A percentile compares a stretch with the other conserved stretches of the same genome.
phyloP scores from a whole-genome alignment of 2,888 invertebrate species.

The Dexiosoma caninum region DNA sequence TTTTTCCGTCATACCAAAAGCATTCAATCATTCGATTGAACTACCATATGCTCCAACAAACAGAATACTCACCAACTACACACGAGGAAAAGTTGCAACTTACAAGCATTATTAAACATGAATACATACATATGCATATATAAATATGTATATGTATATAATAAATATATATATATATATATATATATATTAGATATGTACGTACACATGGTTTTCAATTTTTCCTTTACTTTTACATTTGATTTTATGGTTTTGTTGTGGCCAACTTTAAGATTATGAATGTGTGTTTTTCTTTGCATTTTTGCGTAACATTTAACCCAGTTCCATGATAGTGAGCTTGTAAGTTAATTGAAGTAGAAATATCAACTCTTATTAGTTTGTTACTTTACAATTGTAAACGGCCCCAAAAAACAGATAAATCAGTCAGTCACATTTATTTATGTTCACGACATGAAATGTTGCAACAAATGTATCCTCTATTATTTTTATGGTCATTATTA shows the following conservation, averaged over 20 bases:
- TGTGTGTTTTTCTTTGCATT: not conserved
- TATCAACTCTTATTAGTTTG: conserved; percentile 21
- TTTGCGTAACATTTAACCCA: conserved; percentile 61
- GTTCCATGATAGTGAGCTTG: conserved; percentile 74
- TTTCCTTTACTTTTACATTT: conserved; percentile 9
- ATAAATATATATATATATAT: too few relatives aligned
- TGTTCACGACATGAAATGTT: not conserved
- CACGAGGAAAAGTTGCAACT: conserved; percentile 52
- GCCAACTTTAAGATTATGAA: conserved; percentile 9
- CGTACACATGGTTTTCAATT: not conserved
- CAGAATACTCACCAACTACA: not conserved
- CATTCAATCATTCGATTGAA: conserved; percentile 31
- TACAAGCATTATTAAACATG: too few relatives aligned
- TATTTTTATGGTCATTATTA: conserved; percentile 23
- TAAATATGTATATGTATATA: too few relatives aligned
- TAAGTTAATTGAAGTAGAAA: conserved; percentile 66
- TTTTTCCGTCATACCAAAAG: conserved; percentile 35
- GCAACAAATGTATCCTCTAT: conserved; percentile 12
- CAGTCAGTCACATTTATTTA: not conserved
- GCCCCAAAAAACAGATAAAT: not conserved
- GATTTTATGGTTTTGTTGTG: conserved; percentile 17
- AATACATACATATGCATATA: too few relatives aligned
- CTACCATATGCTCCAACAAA: not conserved
- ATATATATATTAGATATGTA: too few relatives aligned
- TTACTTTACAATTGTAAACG: not conserved